phyloP scores from a whole-genome alignment of 2,888 invertebrate species.

The Nycteola revayana region DNA sequence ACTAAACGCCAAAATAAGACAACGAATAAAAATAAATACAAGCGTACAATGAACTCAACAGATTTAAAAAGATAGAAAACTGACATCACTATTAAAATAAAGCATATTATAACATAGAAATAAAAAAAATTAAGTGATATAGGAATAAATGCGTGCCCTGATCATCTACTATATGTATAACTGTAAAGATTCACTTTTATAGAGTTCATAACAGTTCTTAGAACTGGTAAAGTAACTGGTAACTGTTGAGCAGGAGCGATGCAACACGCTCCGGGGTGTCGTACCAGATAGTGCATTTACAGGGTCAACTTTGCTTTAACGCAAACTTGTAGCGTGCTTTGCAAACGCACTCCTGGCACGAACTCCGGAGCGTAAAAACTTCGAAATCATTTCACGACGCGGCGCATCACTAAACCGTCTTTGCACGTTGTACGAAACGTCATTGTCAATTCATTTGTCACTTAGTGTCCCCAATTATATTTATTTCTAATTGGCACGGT shows the following conservation, averaged over 20 bases:
- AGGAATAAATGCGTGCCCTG: slow-evolving; percentile 11
- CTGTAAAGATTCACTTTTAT: slow-evolving; percentile 44
- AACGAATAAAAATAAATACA: slow-evolving; percentile 23
- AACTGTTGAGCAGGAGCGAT: slow-evolving; percentile 60
- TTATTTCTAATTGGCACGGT: slow-evolving; percentile 24
- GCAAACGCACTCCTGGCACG: slow-evolving; percentile 99
- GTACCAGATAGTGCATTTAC: slow-evolving; percentile 99
- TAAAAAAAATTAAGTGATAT: slow-evolving; percentile 22
- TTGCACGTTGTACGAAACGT: slow-evolving; percentile 59
- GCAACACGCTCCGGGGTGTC: slow-evolving; percentile 90
- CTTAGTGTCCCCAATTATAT: slow-evolving; percentile 42
- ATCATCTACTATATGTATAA: no score
- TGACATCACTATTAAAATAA: slow-evolving; percentile 8
- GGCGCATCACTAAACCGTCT: slow-evolving; percentile 66
- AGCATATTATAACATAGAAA: slow-evolving; percentile 21
- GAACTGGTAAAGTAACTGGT: slow-evolving; percentile 49
- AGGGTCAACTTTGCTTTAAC: slow-evolving; percentile 84
- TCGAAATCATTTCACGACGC: slow-evolving; percentile 57
- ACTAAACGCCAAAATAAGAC: slow-evolving; percentile 25
- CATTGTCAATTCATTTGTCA: slow-evolving; percentile 62
- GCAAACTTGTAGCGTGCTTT: slow-evolving; percentile 82
- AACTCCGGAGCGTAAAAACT: slow-evolving; percentile 87
- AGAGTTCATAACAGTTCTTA: slow-evolving; percentile 56
- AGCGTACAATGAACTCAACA: slow-evolving; percentile 29
- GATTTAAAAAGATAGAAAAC: slow-evolving; percentile 24